Evolutionary conservation across 2,888 invertebrate genomes (phyloP), one percentile per base, ranked within the genome.

Genomic region (Xylophagus ater): DNA sequence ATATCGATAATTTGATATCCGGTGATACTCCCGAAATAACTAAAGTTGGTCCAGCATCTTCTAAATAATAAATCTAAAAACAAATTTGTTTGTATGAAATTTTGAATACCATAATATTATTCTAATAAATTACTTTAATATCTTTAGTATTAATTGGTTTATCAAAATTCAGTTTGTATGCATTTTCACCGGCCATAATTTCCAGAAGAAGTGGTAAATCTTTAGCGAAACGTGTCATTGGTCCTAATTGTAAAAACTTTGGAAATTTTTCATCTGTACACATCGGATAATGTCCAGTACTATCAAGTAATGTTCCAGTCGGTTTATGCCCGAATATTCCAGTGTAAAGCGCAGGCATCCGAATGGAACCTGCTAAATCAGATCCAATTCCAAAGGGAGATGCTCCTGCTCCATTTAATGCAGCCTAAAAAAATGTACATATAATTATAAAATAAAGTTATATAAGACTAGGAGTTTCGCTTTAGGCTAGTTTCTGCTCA

Each of bases 261-360:
- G 58, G 48, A 53, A 72, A 74, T 4, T 60, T 52, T 8, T 62
- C 58, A 47, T 76, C 74, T 1, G 56, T 51, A 2, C 68, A 54
- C 2, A 60, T 58, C 1, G 81, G 81, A 46, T 70, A 72, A 59
- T 81, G 80, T 0, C 78, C 78, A 1, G 61, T 63, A 17, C 70
- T 66, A 0, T 79, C 58, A 4, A 58, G 47, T 7, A 68, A 57
- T 73, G 84, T 75, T 4, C 78, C 71, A 28, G 84, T 79, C 3
- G 88, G 81, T 55, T 89, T 89, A 60, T 89, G 87, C 1, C 89
- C 90, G 61, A 83, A 90, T 24, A 92, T 68, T 1, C 92, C 90
- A 63, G 81, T 85, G 62, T 81, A 88, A 47, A 81, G 73, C n/a
- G 81, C 73, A 1, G 92, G 92, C 55, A 90, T 67, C 18, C 92